These are phyloP conservation scores for Lepus townsendii DNA, from an alignment of 2,797 vertebrate species.

Conservation along the genomic window DNA sequence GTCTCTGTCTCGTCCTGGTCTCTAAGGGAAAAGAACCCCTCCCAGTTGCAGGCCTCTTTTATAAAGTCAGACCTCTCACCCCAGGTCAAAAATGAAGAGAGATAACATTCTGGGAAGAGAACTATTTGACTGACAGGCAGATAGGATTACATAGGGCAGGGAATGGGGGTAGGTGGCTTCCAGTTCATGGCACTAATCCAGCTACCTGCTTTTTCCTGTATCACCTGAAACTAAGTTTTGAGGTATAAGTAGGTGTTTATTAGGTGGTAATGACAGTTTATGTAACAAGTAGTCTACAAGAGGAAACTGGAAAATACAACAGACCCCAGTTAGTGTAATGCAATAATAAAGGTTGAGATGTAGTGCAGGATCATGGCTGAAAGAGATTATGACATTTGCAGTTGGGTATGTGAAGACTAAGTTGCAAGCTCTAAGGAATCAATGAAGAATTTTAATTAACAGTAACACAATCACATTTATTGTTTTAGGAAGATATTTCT, in stretches of 20 bases:
- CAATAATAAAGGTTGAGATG: background rate
- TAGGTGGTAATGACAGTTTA: background rate
- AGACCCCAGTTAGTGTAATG: background rate
- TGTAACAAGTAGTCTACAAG: background rate
- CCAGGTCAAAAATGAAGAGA: too few species aligned
- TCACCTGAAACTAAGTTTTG: background rate
- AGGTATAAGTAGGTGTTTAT: background rate
- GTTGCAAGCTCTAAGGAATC: background rate
- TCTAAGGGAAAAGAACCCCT: too few species aligned
- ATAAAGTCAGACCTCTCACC: too few species aligned
- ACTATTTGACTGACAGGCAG: too few species aligned
- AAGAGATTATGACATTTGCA: background rate
- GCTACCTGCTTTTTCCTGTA: too few species aligned
- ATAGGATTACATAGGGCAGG: too few species aligned
- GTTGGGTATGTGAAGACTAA: background rate
- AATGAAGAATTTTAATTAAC: background rate
- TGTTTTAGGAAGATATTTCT: constrained; percentile 53
- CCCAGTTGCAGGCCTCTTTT: too few species aligned
- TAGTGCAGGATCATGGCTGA: background rate
- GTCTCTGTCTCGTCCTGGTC: too few species aligned
- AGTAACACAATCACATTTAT: background rate
- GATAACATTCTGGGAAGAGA: too few species aligned
- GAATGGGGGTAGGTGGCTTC: too few species aligned
- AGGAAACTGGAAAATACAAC: background rate
- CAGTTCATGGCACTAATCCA: too few species aligned